phyloP scores from a whole-genome alignment of 1,140 invertebrate species.

The Rhyzopertha dominica region DNA sequence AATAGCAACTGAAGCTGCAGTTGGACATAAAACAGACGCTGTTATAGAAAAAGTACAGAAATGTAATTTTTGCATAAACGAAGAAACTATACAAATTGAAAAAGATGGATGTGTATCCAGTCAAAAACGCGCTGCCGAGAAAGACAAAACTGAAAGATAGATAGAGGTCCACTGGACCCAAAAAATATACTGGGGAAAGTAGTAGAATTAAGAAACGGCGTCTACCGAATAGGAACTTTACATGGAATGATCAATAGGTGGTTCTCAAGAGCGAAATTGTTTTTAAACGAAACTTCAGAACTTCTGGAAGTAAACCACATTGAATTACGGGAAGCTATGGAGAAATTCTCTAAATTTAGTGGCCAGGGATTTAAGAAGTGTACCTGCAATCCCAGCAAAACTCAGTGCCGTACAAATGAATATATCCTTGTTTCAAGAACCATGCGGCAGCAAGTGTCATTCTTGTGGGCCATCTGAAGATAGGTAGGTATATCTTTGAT shows the following conservation, averaged over 20 bases:
- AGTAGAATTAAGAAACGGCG: conserved; percentile 22
- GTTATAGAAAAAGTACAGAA: conserved; percentile 18
- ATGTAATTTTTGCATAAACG: conserved; percentile 27
- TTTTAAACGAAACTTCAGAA: conserved; percentile 17
- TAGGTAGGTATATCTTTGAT: no score
- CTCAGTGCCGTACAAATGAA: conserved; percentile 17
- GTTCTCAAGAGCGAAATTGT: conserved; percentile 25
- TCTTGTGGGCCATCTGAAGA: conserved; percentile 7
- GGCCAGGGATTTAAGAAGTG: conserved; percentile 18
- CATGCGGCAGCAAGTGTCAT: conserved; percentile 14
- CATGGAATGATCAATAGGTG: conserved; percentile 29
- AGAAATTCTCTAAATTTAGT: conserved; percentile 18
- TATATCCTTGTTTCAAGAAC: conserved; percentile 16
- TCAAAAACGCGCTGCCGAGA: conserved; percentile 29
- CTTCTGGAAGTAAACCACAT: no score
- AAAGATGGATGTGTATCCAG: conserved; percentile 20
- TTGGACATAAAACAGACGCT: no score
- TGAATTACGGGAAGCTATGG: conserved; percentile 16
- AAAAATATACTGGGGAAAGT: conserved; percentile 29
- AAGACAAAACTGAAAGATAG: conserved; percentile 26
- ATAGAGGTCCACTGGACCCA: conserved; percentile 22
- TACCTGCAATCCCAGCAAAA: conserved; percentile 15
- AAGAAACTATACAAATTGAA: conserved; percentile 23
- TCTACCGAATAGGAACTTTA: conserved; percentile 30
- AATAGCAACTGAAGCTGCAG: no score